Evolutionary conservation across 2,888 invertebrate genomes (phyloP).

Genomic region (Nyleta sp.): DNA sequence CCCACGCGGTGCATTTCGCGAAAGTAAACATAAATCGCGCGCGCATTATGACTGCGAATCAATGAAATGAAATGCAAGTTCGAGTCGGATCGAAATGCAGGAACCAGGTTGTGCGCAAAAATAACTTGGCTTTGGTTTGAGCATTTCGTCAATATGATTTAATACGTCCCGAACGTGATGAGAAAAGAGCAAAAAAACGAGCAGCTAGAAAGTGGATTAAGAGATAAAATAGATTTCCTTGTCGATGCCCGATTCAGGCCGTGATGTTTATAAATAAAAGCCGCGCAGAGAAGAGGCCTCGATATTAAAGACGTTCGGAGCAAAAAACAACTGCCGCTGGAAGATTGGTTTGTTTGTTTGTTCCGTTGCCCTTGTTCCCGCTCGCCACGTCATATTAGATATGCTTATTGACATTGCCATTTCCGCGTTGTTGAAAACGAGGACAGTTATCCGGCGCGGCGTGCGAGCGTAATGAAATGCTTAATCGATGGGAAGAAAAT

Average conservation of each 20-base stretch:
- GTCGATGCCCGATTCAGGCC: slow-evolving; percentile 11
- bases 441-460: slow-evolving; percentile 10
- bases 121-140: slow-evolving; percentile 38
- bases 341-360: slow-evolving; percentile 8
- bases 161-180: slow-evolving; percentile 1
- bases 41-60: slow-evolving; percentile 8
- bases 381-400: slow-evolving; percentile 1
- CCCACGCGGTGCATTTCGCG: neutral
- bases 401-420: slow-evolving; percentile 24
- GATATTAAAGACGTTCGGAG: slow-evolving; percentile 20
- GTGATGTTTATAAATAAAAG: slow-evolving; percentile 31
- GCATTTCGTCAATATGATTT: slow-evolving; percentile 32
- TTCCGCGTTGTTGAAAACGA: slow-evolving; percentile 17
- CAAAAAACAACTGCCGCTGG: slow-evolving; percentile 15
- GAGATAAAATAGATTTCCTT: slow-evolving; percentile 25
- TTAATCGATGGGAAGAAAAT: slow-evolving; percentile 44
- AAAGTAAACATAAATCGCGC: slow-evolving; percentile 28
- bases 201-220: slow-evolving; percentile 11
- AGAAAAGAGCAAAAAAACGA: slow-evolving; percentile 8
- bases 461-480: slow-evolving; percentile 30
- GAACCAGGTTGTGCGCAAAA: slow-evolving; percentile 44
- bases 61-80: slow-evolving; percentile 38
- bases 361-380: neutral
- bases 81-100: slow-evolving; percentile 7
- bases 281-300: neutral